Conservation (phyloP, 2,797 vertebrate genomes). For the Galaxias olidus region DNA sequence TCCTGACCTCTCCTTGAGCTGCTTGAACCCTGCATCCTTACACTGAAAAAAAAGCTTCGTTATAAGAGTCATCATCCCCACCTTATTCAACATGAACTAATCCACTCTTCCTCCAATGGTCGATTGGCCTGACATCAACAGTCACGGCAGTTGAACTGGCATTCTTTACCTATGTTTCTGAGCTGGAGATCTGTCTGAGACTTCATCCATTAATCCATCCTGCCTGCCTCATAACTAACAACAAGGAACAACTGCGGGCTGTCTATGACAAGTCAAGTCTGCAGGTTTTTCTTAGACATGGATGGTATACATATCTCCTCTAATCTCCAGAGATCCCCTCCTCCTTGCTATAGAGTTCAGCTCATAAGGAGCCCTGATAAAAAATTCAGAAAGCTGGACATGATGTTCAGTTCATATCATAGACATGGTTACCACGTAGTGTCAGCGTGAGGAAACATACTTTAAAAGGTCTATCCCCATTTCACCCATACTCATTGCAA, state of each 20-base stretch:
- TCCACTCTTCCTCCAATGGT: constrained; percentile 40
- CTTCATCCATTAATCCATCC: constrained; percentile 17
- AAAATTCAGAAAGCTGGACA: too few species aligned
- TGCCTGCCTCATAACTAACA: constrained; percentile 24
- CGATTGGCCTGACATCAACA: constrained; percentile 37
- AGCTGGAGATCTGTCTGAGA: neutral
- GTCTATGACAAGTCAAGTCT: neutral
- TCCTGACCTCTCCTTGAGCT: neutral
- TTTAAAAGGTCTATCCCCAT: neutral
- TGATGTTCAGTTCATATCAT: too few species aligned
- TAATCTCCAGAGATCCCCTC: too few species aligned
- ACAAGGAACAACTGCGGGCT: constrained; percentile 19
- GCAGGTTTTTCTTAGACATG: constrained; percentile 3
- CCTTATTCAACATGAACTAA: constrained; percentile 17
- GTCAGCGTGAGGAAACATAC: too few species aligned
- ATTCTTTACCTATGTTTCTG: constrained; percentile 12
- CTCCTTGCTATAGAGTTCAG: too few species aligned
- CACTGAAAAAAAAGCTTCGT: constrained; percentile 25
- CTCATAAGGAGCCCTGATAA: too few species aligned
- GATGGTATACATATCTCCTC: too few species aligned
- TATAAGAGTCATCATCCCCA: too few species aligned
- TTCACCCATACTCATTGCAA: constrained; percentile 7
- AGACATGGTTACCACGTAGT: too few species aligned
- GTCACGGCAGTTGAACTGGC: constrained; percentile 14
- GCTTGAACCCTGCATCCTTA: constrained; percentile 1